Conservation (phyloP, 2,888 invertebrate genomes). For the Lobophora halterata region DNA sequence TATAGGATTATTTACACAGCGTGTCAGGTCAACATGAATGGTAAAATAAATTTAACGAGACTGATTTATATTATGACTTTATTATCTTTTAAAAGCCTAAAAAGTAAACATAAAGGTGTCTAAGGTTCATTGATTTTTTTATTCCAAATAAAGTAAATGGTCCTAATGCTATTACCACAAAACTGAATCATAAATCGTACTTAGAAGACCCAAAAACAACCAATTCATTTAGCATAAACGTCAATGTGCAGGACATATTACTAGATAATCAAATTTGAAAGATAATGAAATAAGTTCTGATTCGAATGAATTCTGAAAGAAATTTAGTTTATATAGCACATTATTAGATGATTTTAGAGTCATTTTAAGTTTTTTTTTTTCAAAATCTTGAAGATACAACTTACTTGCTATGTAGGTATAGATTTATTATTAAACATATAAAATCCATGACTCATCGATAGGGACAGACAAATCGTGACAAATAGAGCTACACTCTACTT, state of each 20-base stretch:
- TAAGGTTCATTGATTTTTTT: conserved; percentile 6
- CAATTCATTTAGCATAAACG: conserved; percentile 13
- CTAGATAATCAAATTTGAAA: too few relatives aligned
- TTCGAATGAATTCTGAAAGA: too few relatives aligned
- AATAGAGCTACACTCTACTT: too few relatives aligned
- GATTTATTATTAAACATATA: too few relatives aligned
- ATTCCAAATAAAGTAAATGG: conserved; percentile 9
- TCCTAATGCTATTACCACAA: conserved; percentile 11
- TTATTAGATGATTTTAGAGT: too few relatives aligned
- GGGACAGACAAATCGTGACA: conserved; percentile 12
- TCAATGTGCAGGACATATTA: conserved; percentile 5
- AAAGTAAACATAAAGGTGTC: conserved; percentile 17
- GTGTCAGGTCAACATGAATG: conserved; percentile 12
- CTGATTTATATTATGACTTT: conserved; percentile 25
- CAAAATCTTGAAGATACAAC: too few relatives aligned
- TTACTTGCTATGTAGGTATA: too few relatives aligned
- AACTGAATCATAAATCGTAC: conserved; percentile 21
- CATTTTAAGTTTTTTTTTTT: too few relatives aligned
- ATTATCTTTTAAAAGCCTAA: conserved; percentile 21
- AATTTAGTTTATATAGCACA: too few relatives aligned
- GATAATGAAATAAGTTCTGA: too few relatives aligned
- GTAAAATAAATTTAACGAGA: conserved; percentile 6
- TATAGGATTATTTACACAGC: conserved; percentile 21
- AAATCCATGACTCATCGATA: conserved; percentile 2
- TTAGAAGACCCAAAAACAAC: conserved; percentile 25